Evolutionary conservation across 2,113 vertebrate species (phyloP).

Genomic region (Paedocypris sp.): DNA sequence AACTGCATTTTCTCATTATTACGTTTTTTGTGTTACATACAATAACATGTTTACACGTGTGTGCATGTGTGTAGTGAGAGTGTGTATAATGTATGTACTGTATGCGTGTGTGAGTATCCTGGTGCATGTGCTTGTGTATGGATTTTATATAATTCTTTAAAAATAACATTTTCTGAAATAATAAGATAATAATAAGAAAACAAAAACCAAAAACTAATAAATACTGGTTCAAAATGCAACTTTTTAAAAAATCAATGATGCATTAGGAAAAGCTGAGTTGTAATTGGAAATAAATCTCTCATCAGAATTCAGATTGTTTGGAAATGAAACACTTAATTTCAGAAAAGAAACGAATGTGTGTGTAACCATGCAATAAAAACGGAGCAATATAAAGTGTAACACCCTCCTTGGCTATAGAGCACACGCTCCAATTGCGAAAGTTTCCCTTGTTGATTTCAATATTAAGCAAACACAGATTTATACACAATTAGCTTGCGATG

Average conservation of each 20-base stretch:
- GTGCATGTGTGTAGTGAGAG: no score
- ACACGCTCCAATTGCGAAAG: conserved; percentile 10
- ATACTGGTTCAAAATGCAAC: no score
- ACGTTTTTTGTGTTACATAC: no score
- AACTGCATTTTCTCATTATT: no score
- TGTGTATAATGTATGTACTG: no score
- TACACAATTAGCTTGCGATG: background rate
- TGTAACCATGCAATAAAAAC: background rate
- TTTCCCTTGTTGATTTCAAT: background rate
- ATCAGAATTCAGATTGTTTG: background rate
- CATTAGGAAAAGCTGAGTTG: background rate
- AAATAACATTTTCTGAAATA: no score
- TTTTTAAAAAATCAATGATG: conserved; percentile 5
- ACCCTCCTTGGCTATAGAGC: background rate
- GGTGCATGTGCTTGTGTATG: no score
- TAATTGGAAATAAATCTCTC: conserved; percentile 17
- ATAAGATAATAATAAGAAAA: no score
- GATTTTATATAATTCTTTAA: no score
- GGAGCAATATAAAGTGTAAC: conserved; percentile 4
- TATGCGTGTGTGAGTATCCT: no score
- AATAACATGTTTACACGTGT: no score
- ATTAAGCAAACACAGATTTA: background rate
- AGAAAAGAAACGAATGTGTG: background rate
- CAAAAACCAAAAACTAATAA: no score
- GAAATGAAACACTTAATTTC: conserved; percentile 13